Evolutionary conservation across 2,888 invertebrate genomes (phyloP).

Genomic region (Fragum sueziense): DNA sequence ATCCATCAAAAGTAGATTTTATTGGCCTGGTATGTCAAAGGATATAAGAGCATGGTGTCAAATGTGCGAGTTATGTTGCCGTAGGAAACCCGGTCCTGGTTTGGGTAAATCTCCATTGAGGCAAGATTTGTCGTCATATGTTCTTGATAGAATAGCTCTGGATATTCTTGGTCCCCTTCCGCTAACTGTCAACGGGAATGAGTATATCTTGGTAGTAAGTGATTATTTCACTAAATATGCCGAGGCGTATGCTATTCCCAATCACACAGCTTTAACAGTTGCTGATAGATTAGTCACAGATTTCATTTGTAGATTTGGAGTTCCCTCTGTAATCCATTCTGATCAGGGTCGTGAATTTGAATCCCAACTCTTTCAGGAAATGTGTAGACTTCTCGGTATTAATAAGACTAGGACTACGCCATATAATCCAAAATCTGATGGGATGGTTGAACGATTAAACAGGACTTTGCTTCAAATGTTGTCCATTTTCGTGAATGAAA

Average conservation of each 20-base stretch:
- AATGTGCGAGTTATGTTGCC: slow-evolving; percentile 15
- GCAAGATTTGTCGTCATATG: background rate
- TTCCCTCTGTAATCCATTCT: slow-evolving; percentile 29
- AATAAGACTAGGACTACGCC: slow-evolving; percentile 43
- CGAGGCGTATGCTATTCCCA: slow-evolving; percentile 26
- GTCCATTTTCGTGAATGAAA: slow-evolving; percentile 35
- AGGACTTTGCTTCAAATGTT: slow-evolving; percentile 37
- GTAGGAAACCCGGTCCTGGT: slow-evolving; percentile 29
- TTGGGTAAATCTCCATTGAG: slow-evolving; percentile 20
- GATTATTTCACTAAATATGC: slow-evolving; percentile 35
- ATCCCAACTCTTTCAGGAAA: slow-evolving; percentile 19
- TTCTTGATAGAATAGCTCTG: slow-evolving; percentile 15
- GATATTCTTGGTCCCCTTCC: slow-evolving; percentile 33
- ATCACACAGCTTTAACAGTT: slow-evolving; percentile 26
- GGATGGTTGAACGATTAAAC: slow-evolving; percentile 41
- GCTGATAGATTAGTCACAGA: slow-evolving; percentile 18
- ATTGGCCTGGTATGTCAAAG: slow-evolving; percentile 24
- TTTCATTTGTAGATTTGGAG: slow-evolving; percentile 32
- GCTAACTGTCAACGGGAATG: slow-evolving; percentile 22
- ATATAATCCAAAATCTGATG: slow-evolving; percentile 41
- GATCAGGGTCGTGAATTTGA: slow-evolving; percentile 41
- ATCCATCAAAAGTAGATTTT: slow-evolving; percentile 18
- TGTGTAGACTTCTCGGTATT: slow-evolving; percentile 28
- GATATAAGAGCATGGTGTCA: slow-evolving; percentile 24
- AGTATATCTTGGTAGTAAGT: slow-evolving; percentile 27